phyloP scores from a whole-genome alignment of 2,888 invertebrate genomes.

The Eupeodes latifasciatus region DNA sequence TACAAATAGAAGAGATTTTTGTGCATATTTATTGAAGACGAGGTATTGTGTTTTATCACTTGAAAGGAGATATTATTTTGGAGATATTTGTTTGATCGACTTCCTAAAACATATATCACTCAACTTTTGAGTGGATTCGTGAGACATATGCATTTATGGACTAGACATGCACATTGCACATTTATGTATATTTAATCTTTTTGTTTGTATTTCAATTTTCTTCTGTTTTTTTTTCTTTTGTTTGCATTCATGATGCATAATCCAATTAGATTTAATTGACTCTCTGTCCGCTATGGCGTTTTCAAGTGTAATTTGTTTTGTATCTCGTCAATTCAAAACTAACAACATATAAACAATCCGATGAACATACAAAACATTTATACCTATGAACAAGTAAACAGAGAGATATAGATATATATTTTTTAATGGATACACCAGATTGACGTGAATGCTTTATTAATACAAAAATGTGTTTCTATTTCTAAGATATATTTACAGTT shows the following conservation, averaged over 20 bases:
- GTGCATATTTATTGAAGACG: too few species aligned
- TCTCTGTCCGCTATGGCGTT: slow-evolving; percentile 65
- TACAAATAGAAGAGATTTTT: too few species aligned
- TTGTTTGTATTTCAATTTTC: not conserved
- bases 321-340: slow-evolving; percentile 47
- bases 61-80: too few species aligned
- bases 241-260: slow-evolving; percentile 57
- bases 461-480: not conserved
- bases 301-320: slow-evolving; percentile 68
- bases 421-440: slow-evolving; percentile 32
- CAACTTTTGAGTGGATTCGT: too few species aligned
- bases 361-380: not conserved
- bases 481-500: not conserved
- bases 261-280: slow-evolving; percentile 77
- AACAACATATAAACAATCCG: slow-evolving; percentile 2
- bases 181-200: not conserved
- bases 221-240: slow-evolving; percentile 28
- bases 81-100: too few species aligned
- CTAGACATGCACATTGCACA: too few species aligned
- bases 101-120: too few species aligned
- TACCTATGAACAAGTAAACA: not conserved
- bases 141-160: too few species aligned
- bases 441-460: slow-evolving; percentile 37
- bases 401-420: slow-evolving; percentile 10
- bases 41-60: too few species aligned